Evolutionary conservation across 2,113 vertebrate species (phyloP).

Genomic region (Antennarius striatus): DNA sequence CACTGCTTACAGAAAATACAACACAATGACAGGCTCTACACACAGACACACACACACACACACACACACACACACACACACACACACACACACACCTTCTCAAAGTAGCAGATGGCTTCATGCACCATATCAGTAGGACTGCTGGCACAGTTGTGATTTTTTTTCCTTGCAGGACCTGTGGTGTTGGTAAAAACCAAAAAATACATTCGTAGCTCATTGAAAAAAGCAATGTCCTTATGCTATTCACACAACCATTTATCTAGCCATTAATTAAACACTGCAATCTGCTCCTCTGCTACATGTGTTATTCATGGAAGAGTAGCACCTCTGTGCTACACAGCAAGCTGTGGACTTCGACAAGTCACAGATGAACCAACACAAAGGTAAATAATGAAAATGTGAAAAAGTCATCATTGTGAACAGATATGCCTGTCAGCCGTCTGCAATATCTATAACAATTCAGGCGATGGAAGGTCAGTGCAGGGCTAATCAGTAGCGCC

Average conservation of each 20-base stretch:
- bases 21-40: no score
- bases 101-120: conserved; percentile 64
- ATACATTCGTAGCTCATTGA: conserved; percentile 27
- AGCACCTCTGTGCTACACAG: conserved; percentile 22
- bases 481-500: conserved; percentile 41
- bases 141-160: conserved; percentile 43
- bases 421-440: neutral
- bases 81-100: conserved; percentile 8
- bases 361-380: neutral
- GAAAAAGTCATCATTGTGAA: neutral
- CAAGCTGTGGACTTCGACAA: neutral
- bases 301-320: conserved; percentile 21
- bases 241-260: conserved; percentile 24
- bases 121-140: conserved; percentile 44
- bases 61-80: conserved; percentile 9
- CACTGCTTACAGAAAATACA: neutral
- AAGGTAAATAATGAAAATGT: conserved; percentile 6
- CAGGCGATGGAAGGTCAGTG: conserved; percentile 37
- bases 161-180: conserved; percentile 1
- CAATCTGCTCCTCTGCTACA: conserved; percentile 42
- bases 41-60: conserved; percentile 1
- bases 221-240: conserved; percentile 25
- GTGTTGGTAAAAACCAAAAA: conserved; percentile 30
- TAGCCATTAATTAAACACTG: conserved; percentile 45
- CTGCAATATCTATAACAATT: conserved; percentile 24